These are phyloP conservation scores for Cyanocitta stelleri DNA, from an alignment of 2,113 vertebrate genomes.

Conservation along the genomic window DNA sequence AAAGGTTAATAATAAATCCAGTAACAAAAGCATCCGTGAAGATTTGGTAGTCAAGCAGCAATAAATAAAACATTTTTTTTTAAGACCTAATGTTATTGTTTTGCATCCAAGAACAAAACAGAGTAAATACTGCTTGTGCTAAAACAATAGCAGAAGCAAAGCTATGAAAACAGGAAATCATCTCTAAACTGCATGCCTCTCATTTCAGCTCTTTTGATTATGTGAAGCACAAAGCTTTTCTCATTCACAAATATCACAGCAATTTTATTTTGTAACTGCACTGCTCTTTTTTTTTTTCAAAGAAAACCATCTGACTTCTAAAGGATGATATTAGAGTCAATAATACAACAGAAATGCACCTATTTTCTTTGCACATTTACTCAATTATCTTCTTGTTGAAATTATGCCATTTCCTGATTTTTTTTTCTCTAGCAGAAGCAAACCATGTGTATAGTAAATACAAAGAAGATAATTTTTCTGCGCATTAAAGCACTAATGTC, in stretches of 20 bases:
- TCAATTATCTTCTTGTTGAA: not conserved
- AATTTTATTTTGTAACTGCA: not conserved
- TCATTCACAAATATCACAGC: not conserved
- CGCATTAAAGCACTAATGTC: not conserved
- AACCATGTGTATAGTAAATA: not conserved
- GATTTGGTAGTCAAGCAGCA: not conserved
- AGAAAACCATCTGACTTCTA: not conserved
- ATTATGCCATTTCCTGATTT: not conserved
- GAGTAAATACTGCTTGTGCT: not conserved
- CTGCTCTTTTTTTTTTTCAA: not conserved
- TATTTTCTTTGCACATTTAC: not conserved
- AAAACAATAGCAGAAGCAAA: not conserved
- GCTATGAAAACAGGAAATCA: not conserved
- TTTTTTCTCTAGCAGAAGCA: not conserved
- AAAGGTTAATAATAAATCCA: conserved; percentile 7
- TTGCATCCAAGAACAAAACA: not conserved
- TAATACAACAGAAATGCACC: not conserved
- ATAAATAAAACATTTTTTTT: not conserved
- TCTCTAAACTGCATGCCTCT: not conserved
- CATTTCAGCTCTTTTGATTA: not conserved
- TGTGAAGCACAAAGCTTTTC: not conserved
- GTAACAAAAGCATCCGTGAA: not conserved
- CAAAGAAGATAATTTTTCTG: not conserved
- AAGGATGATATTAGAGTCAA: not conserved
- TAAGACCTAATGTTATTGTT: not conserved